Evolutionary conservation across 2,888 invertebrate species (phyloP).

Genomic region (Polyploca ridens): DNA sequence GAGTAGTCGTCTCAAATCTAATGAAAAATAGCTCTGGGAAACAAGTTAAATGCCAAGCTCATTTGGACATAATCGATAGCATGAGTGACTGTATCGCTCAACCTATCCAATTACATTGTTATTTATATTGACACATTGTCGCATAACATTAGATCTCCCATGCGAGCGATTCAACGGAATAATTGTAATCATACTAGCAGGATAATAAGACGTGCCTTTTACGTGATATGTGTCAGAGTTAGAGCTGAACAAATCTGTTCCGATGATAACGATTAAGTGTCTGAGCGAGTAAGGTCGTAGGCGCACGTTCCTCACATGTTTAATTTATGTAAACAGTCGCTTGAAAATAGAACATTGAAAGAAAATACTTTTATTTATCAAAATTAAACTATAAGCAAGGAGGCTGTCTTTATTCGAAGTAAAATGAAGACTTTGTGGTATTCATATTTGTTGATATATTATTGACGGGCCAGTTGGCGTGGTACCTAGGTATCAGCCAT

Average conservation of each 20-base stretch:
- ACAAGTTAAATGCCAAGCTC: neutral
- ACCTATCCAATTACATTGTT: slow-evolving; percentile 16
- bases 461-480: too few relatives aligned
- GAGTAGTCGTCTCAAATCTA: too few relatives aligned
- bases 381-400: too few relatives aligned
- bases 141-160: neutral
- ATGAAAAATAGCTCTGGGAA: neutral
- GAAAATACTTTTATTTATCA: too few relatives aligned
- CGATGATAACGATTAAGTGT: neutral
- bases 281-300: neutral
- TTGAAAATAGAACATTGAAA: too few relatives aligned
- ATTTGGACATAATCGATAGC: neutral
- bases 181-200: neutral
- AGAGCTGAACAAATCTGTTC: neutral
- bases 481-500: too few relatives aligned
- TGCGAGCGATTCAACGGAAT: neutral
- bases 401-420: too few relatives aligned
- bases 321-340: too few relatives aligned
- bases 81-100: slow-evolving; percentile 14
- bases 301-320: neutral
- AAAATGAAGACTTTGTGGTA: too few relatives aligned
- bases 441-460: too few relatives aligned
- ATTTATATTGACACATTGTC: slow-evolving; percentile 2
- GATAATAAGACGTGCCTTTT: neutral
- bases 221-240: neutral